Evolutionary conservation across 1,140 invertebrate genomes (phyloP).

Genomic region (Gryllus bimaculatus): DNA sequence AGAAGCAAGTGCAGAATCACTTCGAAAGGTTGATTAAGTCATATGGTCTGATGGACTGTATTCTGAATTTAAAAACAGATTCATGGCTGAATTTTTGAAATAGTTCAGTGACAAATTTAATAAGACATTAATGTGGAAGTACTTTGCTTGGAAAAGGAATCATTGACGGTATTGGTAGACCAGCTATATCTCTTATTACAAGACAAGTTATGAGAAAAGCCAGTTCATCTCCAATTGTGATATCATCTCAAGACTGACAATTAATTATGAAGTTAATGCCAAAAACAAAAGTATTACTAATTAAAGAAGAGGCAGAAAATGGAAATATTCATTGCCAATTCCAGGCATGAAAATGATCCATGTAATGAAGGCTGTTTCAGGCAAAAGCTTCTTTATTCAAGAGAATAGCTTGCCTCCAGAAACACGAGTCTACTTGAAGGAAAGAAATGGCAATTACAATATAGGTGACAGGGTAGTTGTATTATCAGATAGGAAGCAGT

Average conservation of each 20-base stretch:
- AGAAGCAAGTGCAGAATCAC: not conserved
- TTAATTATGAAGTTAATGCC: not conserved
- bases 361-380: not conserved
- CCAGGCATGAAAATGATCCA: not conserved
- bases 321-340: not conserved
- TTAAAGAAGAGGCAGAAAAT: not conserved
- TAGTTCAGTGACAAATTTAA: not conserved
- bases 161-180: not conserved
- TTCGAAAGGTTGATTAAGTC: not conserved
- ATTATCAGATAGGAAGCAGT: too few relatives aligned
- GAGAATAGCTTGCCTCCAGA: not conserved
- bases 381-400: not conserved
- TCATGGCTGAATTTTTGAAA: not conserved
- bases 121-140: not conserved
- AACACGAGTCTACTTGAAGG: not conserved
- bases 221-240: not conserved
- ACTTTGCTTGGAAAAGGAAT: not conserved
- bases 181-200: not conserved
- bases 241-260: not conserved
- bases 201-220: not conserved
- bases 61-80: constrained; percentile 8
- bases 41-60: not conserved
- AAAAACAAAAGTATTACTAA: not conserved
- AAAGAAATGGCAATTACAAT: not conserved
- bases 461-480: too few relatives aligned